phyloP scores from a whole-genome alignment of 2,113 vertebrate genomes.

The Labrus mixtus region DNA sequence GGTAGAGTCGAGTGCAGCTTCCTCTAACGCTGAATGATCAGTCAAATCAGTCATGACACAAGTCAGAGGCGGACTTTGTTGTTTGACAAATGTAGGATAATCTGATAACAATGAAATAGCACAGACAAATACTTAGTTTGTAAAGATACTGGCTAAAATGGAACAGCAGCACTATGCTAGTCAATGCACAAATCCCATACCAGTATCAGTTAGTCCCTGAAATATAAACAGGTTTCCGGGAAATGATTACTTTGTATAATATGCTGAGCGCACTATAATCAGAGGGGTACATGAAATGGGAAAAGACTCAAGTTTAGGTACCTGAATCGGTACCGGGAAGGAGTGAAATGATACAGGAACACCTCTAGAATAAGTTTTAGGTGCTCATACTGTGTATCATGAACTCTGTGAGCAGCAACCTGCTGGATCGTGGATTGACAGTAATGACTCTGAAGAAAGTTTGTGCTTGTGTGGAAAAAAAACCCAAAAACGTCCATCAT shows the following conservation, averaged over 20 bases:
- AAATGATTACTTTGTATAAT: too few species aligned
- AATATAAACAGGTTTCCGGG: not conserved
- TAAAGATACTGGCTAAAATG: not conserved
- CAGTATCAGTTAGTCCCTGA: too few species aligned
- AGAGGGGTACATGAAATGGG: not conserved
- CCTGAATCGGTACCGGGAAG: not conserved
- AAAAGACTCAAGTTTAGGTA: not conserved
- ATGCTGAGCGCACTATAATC: too few species aligned
- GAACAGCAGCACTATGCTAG: too few species aligned
- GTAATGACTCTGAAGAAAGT: conserved; percentile 75
- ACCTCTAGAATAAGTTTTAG: conserved; percentile 8
- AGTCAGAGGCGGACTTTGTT: conserved; percentile 15
- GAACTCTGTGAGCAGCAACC: not conserved
- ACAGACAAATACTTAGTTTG: not conserved
- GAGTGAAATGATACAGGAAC: not conserved
- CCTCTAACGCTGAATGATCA: conserved; percentile 47
- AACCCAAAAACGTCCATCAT: conserved; percentile 46
- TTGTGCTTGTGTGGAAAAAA: conserved; percentile 29
- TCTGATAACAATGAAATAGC: conserved; percentile 13
- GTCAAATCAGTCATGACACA: conserved; percentile 30
- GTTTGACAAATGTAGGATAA: conserved; percentile 6
- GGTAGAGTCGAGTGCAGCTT: conserved; percentile 23
- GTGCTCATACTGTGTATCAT: conserved; percentile 32
- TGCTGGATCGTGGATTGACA: conserved; percentile 62
- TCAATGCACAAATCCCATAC: too few species aligned